Conservation (phyloP, 2,113 vertebrate genomes). For the Cyanoderma ruficeps region DNA sequence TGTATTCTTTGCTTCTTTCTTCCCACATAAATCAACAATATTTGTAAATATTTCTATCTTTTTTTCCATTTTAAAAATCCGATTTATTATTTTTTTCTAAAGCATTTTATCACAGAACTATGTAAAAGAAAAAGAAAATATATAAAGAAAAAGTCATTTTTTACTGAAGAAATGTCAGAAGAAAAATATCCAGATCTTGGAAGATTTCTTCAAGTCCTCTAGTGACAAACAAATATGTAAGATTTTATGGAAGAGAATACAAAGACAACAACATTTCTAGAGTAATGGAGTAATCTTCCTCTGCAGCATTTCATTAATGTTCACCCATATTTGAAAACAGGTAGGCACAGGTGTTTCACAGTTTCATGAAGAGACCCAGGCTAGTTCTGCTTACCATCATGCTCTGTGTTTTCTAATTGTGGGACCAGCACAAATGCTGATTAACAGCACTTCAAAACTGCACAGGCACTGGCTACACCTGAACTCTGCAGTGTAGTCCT, state of each 20-base stretch:
- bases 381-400: neutral
- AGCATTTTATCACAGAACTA: neutral
- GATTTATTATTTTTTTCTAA: neutral
- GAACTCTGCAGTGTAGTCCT: neutral
- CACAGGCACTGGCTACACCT: neutral
- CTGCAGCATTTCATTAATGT: neutral
- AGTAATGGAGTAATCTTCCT: neutral
- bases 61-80: neutral
- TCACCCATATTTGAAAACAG: neutral
- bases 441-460: neutral
- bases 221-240: neutral
- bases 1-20: neutral
- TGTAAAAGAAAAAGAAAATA: neutral
- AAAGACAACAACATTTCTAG: neutral
- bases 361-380: neutral
- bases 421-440: neutral
- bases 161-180: neutral
- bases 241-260: neutral
- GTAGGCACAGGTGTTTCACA: rapidly evolving
- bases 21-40: neutral
- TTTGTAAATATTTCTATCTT: neutral
- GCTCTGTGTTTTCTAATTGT: neutral
- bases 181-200: neutral
- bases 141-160: neutral
- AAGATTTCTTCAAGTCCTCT: neutral